These are phyloP conservation scores for Sylvia borin DNA, from an alignment of 2,797 vertebrate genomes.

Conservation along the genomic window DNA sequence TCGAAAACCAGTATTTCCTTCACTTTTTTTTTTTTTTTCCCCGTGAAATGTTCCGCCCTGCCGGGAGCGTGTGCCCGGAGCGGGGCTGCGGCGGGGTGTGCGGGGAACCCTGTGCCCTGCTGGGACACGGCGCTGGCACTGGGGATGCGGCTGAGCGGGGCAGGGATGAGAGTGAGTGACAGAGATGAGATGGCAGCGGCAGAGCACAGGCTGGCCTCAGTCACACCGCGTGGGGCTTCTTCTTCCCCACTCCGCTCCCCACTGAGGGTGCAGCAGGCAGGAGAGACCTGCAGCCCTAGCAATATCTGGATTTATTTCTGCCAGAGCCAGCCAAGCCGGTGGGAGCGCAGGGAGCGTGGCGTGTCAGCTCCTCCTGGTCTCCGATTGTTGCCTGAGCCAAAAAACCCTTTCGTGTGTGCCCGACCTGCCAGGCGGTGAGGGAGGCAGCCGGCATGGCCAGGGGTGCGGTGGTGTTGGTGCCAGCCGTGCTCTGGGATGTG, in stretches of 20 bases:
- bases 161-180: not conserved
- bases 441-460: accelerated
- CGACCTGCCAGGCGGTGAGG: not conserved
- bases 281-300: not conserved
- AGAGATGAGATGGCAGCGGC: not conserved
- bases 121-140: accelerated
- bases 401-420: not conserved
- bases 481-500: not conserved
- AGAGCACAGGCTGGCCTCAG: not conserved
- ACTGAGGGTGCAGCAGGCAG: accelerated
- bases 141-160: not conserved
- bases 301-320: not conserved
- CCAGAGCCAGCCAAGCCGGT: not conserved
- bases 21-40: not conserved
- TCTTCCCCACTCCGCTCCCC: not conserved
- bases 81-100: accelerated
- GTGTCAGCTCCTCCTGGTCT: not conserved
- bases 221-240: accelerated
- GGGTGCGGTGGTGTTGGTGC: not conserved
- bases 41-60: not conserved
- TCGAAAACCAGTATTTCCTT: not conserved
- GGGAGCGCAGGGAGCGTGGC: accelerated
- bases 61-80: not conserved
- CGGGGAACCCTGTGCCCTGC: not conserved
- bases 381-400: not conserved